Evolutionary conservation across 2,113 vertebrate genomes (phyloP).

Genomic region (Semnornis frantzii): DNA sequence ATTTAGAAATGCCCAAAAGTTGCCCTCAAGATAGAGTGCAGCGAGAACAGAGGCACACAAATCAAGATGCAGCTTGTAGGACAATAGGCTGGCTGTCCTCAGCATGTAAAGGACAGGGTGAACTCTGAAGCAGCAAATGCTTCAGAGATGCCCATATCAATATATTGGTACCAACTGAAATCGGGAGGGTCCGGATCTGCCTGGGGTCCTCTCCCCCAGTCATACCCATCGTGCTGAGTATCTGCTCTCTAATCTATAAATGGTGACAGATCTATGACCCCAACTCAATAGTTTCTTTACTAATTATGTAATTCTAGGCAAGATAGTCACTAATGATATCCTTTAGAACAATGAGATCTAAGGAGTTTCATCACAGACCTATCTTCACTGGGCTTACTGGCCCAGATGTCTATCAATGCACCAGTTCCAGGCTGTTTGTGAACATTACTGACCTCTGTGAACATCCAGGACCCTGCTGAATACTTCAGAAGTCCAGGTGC

Average conservation of each 20-base stretch:
- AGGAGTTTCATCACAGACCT: neutral
- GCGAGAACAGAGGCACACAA: neutral
- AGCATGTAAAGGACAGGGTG: neutral
- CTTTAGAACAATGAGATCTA: neutral
- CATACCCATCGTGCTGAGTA: neutral
- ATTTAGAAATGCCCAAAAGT: neutral
- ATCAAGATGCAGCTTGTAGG: neutral
- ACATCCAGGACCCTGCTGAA: neutral
- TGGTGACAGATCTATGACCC: neutral
- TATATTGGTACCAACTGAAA: neutral
- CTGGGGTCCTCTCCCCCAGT: neutral
- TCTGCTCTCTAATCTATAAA: neutral
- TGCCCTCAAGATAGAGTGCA: neutral
- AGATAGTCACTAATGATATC: neutral
- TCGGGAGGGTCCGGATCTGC: neutral
- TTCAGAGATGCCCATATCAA: neutral
- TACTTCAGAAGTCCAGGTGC: neutral
- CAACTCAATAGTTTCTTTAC: neutral
- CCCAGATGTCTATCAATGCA: neutral
- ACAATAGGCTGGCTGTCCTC: no score
- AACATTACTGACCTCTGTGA: neutral
- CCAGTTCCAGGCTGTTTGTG: fast-evolving
- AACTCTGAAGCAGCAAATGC: neutral
- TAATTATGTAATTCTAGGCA: neutral
- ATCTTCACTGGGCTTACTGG: neutral